Evolutionary conservation across 2,113 vertebrate genomes (phyloP).

Genomic region (Toxotes chatareus): DNA sequence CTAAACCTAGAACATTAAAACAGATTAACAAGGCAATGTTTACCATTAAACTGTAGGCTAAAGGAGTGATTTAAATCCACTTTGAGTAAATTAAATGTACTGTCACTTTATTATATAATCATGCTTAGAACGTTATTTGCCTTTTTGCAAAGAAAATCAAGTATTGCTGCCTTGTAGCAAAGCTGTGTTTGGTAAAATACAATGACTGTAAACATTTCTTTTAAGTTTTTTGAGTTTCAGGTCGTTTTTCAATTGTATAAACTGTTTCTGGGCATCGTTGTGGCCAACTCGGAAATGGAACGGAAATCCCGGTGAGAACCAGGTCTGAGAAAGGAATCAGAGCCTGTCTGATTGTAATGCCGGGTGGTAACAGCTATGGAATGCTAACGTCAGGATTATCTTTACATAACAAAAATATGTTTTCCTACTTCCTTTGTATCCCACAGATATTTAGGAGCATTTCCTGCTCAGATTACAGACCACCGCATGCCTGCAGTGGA

Average conservation of each 20-base stretch:
- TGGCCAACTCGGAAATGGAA: too few species aligned
- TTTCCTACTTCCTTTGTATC: slow-evolving; percentile 13
- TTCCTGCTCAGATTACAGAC: slow-evolving; percentile 26
- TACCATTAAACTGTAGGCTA: background rate
- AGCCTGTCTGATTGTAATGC: background rate
- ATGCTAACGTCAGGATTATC: background rate
- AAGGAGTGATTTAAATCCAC: background rate
- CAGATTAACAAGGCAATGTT: background rate
- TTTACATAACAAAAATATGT: background rate
- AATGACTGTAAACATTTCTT: too few species aligned
- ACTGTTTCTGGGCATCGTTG: too few species aligned
- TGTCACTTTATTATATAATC: background rate
- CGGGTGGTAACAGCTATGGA: background rate
- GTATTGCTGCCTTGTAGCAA: too few species aligned
- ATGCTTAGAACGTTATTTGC: background rate
- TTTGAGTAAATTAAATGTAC: background rate
- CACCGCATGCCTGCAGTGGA: slow-evolving; percentile 16
- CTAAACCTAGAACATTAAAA: background rate
- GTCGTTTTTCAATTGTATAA: too few species aligned
- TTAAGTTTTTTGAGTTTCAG: too few species aligned
- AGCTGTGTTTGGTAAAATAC: too few species aligned
- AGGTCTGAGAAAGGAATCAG: background rate
- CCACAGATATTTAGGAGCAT: slow-evolving; percentile 15
- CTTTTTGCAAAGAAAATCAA: too few species aligned
- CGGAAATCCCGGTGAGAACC: too few species aligned